Conservation (phyloP, 2,113 vertebrate species). For the Malurus cyaneus region DNA sequence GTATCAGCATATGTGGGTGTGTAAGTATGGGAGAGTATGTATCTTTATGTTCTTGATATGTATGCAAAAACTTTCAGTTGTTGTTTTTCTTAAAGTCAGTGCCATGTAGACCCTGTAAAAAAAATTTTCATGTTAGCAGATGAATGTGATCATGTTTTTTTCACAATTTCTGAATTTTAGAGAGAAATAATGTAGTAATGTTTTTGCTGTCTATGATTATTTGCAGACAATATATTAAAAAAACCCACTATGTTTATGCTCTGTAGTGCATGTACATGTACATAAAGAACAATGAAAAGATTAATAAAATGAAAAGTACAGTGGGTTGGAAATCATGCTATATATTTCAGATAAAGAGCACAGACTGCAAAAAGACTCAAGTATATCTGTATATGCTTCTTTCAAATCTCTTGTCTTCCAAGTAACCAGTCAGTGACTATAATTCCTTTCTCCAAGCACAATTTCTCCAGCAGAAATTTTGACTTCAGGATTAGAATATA, state of each 20-base stretch:
- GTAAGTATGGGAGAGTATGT: neutral
- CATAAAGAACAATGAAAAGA: neutral
- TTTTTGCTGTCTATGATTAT: neutral
- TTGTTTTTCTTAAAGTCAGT: neutral
- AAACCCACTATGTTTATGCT: neutral
- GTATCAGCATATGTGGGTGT: neutral
- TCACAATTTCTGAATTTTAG: neutral
- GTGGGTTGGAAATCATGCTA: neutral
- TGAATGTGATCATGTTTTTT: neutral
- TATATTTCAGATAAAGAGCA: neutral
- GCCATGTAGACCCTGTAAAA: neutral
- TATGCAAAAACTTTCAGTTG: neutral
- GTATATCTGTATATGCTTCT: neutral
- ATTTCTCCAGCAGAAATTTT: neutral
- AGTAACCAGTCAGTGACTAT: neutral
- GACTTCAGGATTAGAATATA: neutral
- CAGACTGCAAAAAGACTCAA: neutral
- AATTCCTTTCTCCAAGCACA: neutral
- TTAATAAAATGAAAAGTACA: neutral
- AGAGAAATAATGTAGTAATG: neutral
- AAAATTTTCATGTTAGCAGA: neutral
- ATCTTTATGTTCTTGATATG: slow-evolving; percentile 1
- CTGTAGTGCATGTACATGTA: neutral
- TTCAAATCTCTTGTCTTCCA: neutral
- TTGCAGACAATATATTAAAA: neutral